Percentiles rank a stretch among this genome's conserved stretches.
Evolutionary conservation across 30 jellyfish, hydroid and myxozoan species (phyloP).

Genomic region (Aurelia coerulea): DNA sequence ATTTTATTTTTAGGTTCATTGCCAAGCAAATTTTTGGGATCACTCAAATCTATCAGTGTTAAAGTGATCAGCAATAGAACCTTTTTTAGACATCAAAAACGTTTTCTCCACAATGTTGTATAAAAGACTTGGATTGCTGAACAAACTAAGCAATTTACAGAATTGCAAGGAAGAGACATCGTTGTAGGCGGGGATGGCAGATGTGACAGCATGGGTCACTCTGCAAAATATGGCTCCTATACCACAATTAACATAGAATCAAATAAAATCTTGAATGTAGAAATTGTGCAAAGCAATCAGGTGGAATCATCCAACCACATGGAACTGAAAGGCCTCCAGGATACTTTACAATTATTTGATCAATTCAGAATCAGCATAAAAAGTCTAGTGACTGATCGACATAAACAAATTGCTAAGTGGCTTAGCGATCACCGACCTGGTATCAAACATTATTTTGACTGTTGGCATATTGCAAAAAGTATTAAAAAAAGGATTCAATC

Average conservation of each 20-base stretch:
- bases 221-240: conserved; percentile 75
- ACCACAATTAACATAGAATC: too few relatives aligned
- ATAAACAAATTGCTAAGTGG: too few relatives aligned
- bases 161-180: conserved; percentile 8
- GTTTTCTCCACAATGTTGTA: conserved; percentile 39
- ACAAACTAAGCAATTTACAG: conserved; percentile 31
- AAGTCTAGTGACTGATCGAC: too few relatives aligned
- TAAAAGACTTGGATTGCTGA: conserved; percentile 15
- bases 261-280: too few relatives aligned
- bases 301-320: conserved; percentile 49
- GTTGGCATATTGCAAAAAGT: too few relatives aligned
- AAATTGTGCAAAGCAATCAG: too few relatives aligned
- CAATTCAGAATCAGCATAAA: conserved; percentile 33
- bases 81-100: conserved; percentile 43
- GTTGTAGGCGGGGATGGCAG: conserved; percentile 69
- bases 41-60: conserved; percentile 40
- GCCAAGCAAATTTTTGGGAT: conserved; percentile 48
- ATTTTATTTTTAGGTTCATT: conserved; percentile 41
- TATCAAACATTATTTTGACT: too few relatives aligned
- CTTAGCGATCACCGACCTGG: too few relatives aligned
- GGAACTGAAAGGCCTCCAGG: conserved; percentile 55
- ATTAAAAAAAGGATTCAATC: too few relatives aligned
- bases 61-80: conserved; percentile 7
- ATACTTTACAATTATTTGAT: conserved; percentile 24
- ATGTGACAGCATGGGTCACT: conserved; percentile 73